Evolutionary conservation across 1,140 invertebrate species (phyloP), one percentile per base, ranked within the genome.

Genomic region (Leguminivora glycinivorella): DNA sequence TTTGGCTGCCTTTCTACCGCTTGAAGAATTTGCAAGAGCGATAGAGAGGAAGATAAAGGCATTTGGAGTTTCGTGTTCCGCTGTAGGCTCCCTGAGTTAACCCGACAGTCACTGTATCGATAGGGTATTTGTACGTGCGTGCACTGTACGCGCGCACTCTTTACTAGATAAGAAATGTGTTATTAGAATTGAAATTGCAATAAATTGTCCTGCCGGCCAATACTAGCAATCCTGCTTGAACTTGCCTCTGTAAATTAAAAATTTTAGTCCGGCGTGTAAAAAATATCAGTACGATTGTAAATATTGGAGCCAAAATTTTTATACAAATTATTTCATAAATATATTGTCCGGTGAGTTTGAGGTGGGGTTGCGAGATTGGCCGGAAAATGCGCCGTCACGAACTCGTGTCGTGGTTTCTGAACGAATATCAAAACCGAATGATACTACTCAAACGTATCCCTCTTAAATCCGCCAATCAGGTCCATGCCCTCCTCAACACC

Each of bases 261-360:
- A 72, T 82, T 77, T 85, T 83, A 87, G 84, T 88, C 88, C 83
- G 85, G 86, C 79, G 68, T 87, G 83, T 87, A 85, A 87, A 88
- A 82, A 85, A 87, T 83, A 79, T 81, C 81, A 85, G 76, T 76
- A 78, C 68, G 69, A 73, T 84, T 90, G 87, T 89, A 90, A 89
- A 90, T 90, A 90, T 90, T 87, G 82, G 87, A 87, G 84, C 77
- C 88, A 87, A 88, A 89, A 87, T 88, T 89, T 89, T 90, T 89
- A 89, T 89, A 90, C 84, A 88, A 85, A 87, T 87, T 86, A 84
- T 85, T 89, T 85, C 79, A 80, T 85, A 84, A 81, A 84, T 83
- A 83, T 83, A 85, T 84, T 83, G 80, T 83, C 81, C 84, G 85
- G 85, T 82, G 78, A 85, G 84, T 83, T 81, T 74, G 79, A 72